A percentile compares a stretch with the other conserved stretches of the same genome.
These are phyloP conservation scores for Clarias pachynema DNA, from an alignment of 2,797 vertebrate species.

Conservation along the genomic window DNA sequence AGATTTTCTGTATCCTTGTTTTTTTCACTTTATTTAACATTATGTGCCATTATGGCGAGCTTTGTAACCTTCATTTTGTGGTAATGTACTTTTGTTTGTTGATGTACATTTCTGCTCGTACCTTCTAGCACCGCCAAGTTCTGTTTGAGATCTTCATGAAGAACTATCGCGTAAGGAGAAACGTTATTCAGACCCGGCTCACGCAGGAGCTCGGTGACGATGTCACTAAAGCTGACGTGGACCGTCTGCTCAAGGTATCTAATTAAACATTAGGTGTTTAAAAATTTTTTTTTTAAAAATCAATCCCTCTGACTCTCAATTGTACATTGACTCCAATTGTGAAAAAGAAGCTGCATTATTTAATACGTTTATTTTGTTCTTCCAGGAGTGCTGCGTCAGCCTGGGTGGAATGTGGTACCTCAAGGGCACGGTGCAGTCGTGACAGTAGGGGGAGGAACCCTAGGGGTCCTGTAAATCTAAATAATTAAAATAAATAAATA, in stretches of 20 bases:
- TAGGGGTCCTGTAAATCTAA: constrained; percentile 45
- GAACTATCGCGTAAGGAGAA: too few species aligned
- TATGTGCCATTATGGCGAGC: too few species aligned
- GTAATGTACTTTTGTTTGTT: too few species aligned
- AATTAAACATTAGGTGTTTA: neutral
- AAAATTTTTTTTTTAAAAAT: neutral
- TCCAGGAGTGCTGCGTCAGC: constrained; percentile 94
- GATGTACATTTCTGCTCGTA: neutral
- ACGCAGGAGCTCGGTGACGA: constrained; percentile 87
- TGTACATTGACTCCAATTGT: neutral
- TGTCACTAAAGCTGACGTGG: constrained; percentile 86
- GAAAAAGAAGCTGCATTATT: neutral
- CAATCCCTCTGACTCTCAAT: neutral
- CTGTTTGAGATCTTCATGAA: constrained; percentile 88
- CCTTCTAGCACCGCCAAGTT: constrained; percentile 85
- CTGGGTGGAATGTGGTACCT: constrained; percentile 96
- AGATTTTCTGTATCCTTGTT: neutral
- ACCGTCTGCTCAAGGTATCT: constrained; percentile 89
- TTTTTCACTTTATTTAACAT: neutral
- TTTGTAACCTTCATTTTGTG: neutral
- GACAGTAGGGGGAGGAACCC: constrained; percentile 73
- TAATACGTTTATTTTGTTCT: constrained; percentile 30
- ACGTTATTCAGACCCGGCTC: constrained; percentile 70
- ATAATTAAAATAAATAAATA: constrained; percentile 48
- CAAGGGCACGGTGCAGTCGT: constrained; percentile 93